Conservation (phyloP, 2,888 invertebrate species). For the Baronia brevicornis region DNA sequence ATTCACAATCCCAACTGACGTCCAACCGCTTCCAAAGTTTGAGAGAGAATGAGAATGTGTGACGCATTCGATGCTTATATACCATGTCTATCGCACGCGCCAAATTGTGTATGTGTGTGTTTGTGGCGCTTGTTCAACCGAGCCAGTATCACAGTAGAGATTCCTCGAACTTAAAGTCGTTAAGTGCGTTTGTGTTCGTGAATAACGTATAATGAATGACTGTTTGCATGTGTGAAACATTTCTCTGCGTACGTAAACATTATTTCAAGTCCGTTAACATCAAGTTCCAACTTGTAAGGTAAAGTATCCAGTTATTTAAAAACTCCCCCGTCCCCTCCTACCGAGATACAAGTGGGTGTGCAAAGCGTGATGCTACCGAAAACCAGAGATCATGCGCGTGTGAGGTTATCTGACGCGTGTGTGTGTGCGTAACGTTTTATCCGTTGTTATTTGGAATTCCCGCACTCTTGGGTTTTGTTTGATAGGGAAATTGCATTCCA, state of each 20-base stretch:
- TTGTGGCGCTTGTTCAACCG: slow-evolving; percentile 27
- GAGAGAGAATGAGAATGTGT: slow-evolving; percentile 37
- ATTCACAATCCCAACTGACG: slow-evolving; percentile 37
- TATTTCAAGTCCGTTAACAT: slow-evolving; percentile 20
- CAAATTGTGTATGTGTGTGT: slow-evolving; percentile 45
- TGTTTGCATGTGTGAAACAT: slow-evolving; percentile 33
- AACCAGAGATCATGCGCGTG: slow-evolving; percentile 15
- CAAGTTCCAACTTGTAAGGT: slow-evolving; percentile 43
- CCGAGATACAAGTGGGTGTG: slow-evolving; percentile 16
- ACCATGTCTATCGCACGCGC: slow-evolving; percentile 22
- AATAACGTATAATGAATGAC: slow-evolving; percentile 21
- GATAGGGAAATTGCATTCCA: slow-evolving; percentile 34
- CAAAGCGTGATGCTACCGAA: slow-evolving; percentile 26
- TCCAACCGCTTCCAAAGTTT: slow-evolving; percentile 33
- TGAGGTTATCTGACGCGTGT: slow-evolving; percentile 16
- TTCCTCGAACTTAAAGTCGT: slow-evolving; percentile 60
- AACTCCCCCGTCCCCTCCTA: slow-evolving; percentile 29
- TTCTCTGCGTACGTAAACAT: slow-evolving; percentile 22
- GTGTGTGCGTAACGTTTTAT: slow-evolving; percentile 28
- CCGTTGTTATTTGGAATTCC: slow-evolving; percentile 30
- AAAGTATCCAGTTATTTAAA: slow-evolving; percentile 21
- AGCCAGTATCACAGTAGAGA: slow-evolving; percentile 35
- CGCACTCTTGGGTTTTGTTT: slow-evolving; percentile 29
- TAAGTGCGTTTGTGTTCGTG: slow-evolving; percentile 29
- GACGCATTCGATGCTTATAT: slow-evolving; percentile 27